Evolutionary conservation across 2,888 invertebrate genomes (phyloP).

Genomic region (Diarsia rubi): DNA sequence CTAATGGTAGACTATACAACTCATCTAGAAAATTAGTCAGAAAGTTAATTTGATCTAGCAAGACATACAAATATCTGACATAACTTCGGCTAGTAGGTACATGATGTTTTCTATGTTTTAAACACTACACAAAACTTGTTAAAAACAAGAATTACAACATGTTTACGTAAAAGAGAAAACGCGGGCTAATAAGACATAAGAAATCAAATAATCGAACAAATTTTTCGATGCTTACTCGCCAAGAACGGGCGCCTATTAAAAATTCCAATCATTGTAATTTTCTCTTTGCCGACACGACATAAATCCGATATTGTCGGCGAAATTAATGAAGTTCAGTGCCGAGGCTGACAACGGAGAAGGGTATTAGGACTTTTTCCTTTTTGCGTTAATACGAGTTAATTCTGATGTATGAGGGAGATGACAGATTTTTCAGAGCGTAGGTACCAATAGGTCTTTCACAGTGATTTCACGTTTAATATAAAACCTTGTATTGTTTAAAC

Average conservation of each 20-base stretch:
- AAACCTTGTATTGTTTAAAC: too few relatives aligned
- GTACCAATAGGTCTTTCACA: neutral
- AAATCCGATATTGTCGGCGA: slow-evolving; percentile 66
- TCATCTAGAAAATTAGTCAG: neutral
- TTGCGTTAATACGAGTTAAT: slow-evolving; percentile 40
- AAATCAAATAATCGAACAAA: slow-evolving; percentile 46
- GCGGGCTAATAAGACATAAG: neutral
- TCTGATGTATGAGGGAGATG: slow-evolving; percentile 37
- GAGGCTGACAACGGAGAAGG: slow-evolving; percentile 56
- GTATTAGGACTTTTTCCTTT: slow-evolving; percentile 50
- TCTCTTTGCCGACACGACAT: slow-evolving; percentile 55
- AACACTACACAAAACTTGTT: neutral
- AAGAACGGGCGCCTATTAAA: slow-evolving; percentile 60
- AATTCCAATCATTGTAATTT: slow-evolving; percentile 64
- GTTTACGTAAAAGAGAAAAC: too few relatives aligned
- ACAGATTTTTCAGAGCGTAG: slow-evolving; percentile 9
- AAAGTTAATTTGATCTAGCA: neutral
- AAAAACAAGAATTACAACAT: neutral
- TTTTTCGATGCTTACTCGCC: slow-evolving; percentile 39
- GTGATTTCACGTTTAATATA: neutral
- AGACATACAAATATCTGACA: neutral
- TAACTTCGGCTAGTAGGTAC: neutral
- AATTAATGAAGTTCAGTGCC: slow-evolving; percentile 64
- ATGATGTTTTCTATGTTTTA: neutral
- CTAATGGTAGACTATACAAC: neutral